Conservation (phyloP, 2,797 vertebrate genomes). For the Clarias pachynema region DNA sequence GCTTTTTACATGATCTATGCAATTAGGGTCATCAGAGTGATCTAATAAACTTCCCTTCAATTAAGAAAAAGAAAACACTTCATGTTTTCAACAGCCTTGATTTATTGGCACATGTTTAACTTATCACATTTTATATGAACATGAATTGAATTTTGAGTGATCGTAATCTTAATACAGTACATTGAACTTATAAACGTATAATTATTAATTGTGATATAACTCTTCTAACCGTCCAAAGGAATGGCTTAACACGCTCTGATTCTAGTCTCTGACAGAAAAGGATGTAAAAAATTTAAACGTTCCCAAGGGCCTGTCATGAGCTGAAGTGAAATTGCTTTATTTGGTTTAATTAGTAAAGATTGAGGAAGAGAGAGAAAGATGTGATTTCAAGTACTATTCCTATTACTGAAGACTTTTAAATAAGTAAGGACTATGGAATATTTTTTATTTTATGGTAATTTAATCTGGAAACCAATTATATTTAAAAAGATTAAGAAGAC, state of each 20-base stretch:
- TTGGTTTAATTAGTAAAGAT: slow-evolving; percentile 45
- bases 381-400: not conserved
- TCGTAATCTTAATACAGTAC: slow-evolving; percentile 5
- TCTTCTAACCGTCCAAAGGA: not conserved
- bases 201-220: slow-evolving; percentile 22
- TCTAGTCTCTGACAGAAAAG: not conserved
- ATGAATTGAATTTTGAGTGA: not conserved
- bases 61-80: not conserved
- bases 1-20: slow-evolving; percentile 30
- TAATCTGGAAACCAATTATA: not conserved
- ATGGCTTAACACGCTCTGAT: not conserved
- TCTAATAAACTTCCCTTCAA: not conserved
- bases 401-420: not conserved
- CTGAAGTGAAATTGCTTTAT: slow-evolving; percentile 38
- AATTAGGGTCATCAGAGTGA: not conserved
- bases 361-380: slow-evolving; percentile 21
- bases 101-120: slow-evolving; percentile 29
- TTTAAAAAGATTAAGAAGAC: slow-evolving; percentile 7
- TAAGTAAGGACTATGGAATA: not conserved
- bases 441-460: not conserved
- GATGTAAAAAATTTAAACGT: not conserved
- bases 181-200: not conserved
- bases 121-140: slow-evolving; percentile 34
- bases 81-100: not conserved
- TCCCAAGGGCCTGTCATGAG: slow-evolving; percentile 17